Base-by-base conservation (phyloP, 2,113 vertebrate species). In the Phylloscopus whistleri region DNA sequence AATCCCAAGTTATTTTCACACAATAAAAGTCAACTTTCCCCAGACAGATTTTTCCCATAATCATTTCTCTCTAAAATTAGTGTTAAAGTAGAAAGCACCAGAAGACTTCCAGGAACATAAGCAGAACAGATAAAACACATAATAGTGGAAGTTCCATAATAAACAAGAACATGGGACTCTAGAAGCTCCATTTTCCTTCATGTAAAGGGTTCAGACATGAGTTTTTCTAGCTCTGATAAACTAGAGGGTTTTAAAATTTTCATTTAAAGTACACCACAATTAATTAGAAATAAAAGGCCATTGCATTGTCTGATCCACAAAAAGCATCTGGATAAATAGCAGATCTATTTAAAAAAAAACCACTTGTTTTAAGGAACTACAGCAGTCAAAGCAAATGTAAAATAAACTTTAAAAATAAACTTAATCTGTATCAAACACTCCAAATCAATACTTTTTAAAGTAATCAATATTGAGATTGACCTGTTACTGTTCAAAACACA, bases 201-300 rank as follows among this genome's bases (percentile, higher is more conserved):
- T 0, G 0, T 12, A 41, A 51, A 46, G 19, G 58, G 13, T 7
- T 60, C 22, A 26, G 28, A 49, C 13, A 14, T 1, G 53, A 53
- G 10, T 10, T 80, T 49, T 43, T 55, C n/a, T 55, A 66, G 26
- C 31, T 68, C 27, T 41, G 19, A 79, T 16, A 43, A 26, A 3
- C 17, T 35, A 23, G 5, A 75, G 13, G 10, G 16, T 33, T 66
- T 55, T 33, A 35, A 56, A 62, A 13, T 12, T 88, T 33, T 15
- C n/a, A 41, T 53, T 59, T 58, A 7, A 87, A 83, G 16, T 21
- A 24, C 13, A 60, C 6, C 16, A 70, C 30, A 84, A 58, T 48
- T 15, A 60, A 39, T 48, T 58, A n/a, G 28, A 58, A 46, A 46
- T 64, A 13, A 76, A 68, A 90, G 37, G 13, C 27, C 26, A 21